Evolutionary conservation across 2,113 vertebrate genomes (phyloP), one percentile per base, ranked within the genome.

Genomic region (Clarias gariepinus): DNA sequence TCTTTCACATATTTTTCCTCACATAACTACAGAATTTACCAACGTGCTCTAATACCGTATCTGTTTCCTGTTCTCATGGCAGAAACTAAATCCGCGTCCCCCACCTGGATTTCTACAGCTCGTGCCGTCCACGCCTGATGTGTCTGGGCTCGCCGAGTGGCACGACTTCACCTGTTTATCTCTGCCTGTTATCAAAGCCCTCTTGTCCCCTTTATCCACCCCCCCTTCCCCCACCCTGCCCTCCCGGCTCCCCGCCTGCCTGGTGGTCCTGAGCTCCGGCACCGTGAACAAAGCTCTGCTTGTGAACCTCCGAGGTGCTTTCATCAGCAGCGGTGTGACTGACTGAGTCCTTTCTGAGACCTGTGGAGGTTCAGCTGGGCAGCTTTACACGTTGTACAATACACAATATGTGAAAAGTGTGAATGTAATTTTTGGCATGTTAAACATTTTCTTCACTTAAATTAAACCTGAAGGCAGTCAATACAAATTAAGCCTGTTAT

Each of bases 181-280:
- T 60, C 84, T 53, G 78, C 68, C 87, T 86, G 81, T 86, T 68
- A 88, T 90, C 89, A 86, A 55, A 88, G 74, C 81, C 84, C 36
- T 88, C 68, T 81, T 87, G 74, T 84, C 87, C 74, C 60, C 74
- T 86, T 73, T 77, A 0, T 4, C 41, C 3, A 4, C 87, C 74
- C 58, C 73, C 88, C 73, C 77, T 77, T 81, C 81, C 41, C 41
- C 58, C 58, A 83, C 80, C 77, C 81, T 57, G 63, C 78, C 85
- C 81, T 55, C 55, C 66, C 83, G 55, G 36, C 63, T 85, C 85
- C n/a, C 73, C 30, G 61, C 85, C 55, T 23, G 77, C 80, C 81
- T 18, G 81, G 89, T 90, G 89, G 89, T 90, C 89, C 28, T 52
- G 55, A 33, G 66, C 74, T 82, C 53, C 19, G 6, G 30, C 25